Percentiles rank a stretch among this genome's conserved stretches.
These are phyloP conservation scores for Gryon sp. DNA, from an alignment of 1,140 invertebrate genomes.

Conservation along the genomic window DNA sequence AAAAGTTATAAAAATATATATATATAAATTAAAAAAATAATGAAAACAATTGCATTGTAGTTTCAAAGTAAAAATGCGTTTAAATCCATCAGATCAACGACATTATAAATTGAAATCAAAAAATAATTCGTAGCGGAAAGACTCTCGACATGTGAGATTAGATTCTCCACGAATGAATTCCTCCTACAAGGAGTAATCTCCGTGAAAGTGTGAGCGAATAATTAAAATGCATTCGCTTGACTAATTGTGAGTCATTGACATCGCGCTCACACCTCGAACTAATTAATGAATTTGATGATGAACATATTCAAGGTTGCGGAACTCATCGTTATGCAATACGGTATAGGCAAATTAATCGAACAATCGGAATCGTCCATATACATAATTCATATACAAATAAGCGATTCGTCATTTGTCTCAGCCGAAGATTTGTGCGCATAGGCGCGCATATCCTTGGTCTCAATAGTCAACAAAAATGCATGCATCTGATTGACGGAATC, in stretches of 20 bases:
- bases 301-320: constrained; percentile 50
- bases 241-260: constrained; percentile 46
- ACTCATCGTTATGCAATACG: constrained; percentile 55
- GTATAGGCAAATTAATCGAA: constrained; percentile 40
- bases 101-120: too few relatives aligned
- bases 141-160: neutral
- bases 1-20: too few relatives aligned
- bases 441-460: constrained; percentile 44
- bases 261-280: constrained; percentile 13
- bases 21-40: too few relatives aligned
- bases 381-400: constrained; percentile 55
- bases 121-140: too few relatives aligned
- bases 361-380: constrained; percentile 36
- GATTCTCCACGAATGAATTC: neutral
- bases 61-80: too few relatives aligned
- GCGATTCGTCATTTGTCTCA: constrained; percentile 12
- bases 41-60: too few relatives aligned
- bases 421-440: constrained; percentile 17
- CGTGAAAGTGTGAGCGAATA: constrained; percentile 27
- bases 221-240: constrained; percentile 3
- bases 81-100: too few relatives aligned
- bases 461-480: constrained; percentile 21
- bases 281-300: constrained; percentile 54
- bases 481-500: constrained; percentile 17
- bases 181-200: neutral